Evolutionary conservation across 2,888 invertebrate genomes (phyloP), one percentile per base, ranked within the genome.

Genomic region (Catonia carolina): DNA sequence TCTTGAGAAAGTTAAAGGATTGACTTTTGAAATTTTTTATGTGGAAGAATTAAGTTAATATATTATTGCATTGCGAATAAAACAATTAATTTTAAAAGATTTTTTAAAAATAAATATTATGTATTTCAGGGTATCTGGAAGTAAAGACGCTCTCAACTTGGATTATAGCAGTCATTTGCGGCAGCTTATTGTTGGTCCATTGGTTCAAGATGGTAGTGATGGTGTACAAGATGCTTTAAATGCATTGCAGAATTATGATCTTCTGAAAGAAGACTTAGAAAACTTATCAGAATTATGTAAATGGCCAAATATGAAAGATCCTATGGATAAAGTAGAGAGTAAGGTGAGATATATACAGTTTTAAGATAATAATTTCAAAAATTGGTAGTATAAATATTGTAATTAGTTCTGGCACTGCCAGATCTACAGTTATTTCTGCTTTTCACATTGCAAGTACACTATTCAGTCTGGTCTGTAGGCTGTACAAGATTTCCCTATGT

Each of bases 241-340:
- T 4, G 79, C 88, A 12, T 81, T 97, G 75, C 84, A 87, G 68
- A 75, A 83, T 5, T 99, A 99, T 73, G 85, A 88, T 69, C 77
- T 99, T 56, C 71, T 91, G 5, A 72, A 92, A 58, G 97, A 98
- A 67, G 99, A 99, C 72, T 75, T 96, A 65, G 96, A 97, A 62
- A 86, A 86, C 10, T 75, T 99, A 22, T 75, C 86, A 8, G 98
- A 99, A 69, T 71, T 98, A 27, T 83, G 89, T 0, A 72, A 83
- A 35, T 98, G 96, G 95, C 85, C 90, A 0, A 83, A 82, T 36
- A 79, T 81, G 65, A 79, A 81, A 64, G 88, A 94, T 71, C 85
- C 86, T 0, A 83, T 89, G 75, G 80, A 84, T 49, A 73, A 79
- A 59, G 77, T 99, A 20, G 88, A 88, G 63, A 78, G 84, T 12